Conservation (phyloP, 2,888 invertebrate species). For the Ormyrus pomaceus region DNA sequence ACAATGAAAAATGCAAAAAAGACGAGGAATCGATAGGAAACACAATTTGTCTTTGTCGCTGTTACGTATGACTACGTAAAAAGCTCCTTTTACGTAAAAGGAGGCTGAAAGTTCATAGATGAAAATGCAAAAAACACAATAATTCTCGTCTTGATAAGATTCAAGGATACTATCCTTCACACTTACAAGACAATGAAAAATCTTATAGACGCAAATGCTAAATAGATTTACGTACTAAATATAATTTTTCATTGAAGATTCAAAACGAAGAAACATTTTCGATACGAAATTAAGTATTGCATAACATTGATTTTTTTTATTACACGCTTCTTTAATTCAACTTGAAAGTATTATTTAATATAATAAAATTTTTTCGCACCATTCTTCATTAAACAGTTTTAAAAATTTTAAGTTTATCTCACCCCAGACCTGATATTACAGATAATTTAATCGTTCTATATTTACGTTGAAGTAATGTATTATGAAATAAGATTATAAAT, state of each 20-base stretch:
- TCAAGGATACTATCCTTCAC: conserved; percentile 21
- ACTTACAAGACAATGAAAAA: conserved; percentile 11
- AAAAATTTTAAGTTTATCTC: too few species aligned
- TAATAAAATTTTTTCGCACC: too few species aligned
- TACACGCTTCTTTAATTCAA: not conserved
- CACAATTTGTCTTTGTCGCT: not conserved
- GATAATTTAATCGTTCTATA: too few species aligned
- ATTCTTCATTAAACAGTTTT: too few species aligned
- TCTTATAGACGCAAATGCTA: not conserved
- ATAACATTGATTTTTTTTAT: not conserved
- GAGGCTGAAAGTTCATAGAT: conserved; percentile 16
- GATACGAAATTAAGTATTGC: too few species aligned
- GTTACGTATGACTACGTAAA: conserved; percentile 6
- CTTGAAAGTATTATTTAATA: too few species aligned
- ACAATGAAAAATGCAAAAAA: conserved; percentile 24
- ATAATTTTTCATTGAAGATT: not conserved
- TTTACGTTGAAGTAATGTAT: too few species aligned
- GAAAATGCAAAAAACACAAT: conserved; percentile 14
- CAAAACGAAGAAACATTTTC: not conserved
- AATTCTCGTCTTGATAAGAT: conserved; percentile 19
- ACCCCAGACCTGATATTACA: too few species aligned
- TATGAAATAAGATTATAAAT: too few species aligned
- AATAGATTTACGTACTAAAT: not conserved
- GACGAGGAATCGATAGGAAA: conserved; percentile 26
- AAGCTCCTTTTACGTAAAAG: conserved; percentile 34